These are phyloP conservation scores for Spisula solida DNA, from an alignment of 2,888 invertebrate species.

Conservation along the genomic window DNA sequence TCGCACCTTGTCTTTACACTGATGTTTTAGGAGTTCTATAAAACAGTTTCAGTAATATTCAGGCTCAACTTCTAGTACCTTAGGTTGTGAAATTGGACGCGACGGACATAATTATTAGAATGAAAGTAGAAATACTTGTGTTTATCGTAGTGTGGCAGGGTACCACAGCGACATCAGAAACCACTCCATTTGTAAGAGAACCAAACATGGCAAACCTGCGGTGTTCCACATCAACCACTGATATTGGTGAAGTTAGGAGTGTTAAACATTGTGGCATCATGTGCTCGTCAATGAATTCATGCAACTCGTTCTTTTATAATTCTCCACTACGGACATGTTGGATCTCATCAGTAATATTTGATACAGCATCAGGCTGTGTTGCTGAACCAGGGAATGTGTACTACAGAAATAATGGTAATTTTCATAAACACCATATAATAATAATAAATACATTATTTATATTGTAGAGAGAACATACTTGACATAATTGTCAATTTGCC, in stretches of 20 bases:
- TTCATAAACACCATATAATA: background rate
- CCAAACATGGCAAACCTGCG: background rate
- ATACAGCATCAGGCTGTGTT: background rate
- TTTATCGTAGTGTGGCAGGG: background rate
- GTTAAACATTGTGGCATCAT: background rate
- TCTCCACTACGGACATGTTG: background rate
- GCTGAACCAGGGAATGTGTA: background rate
- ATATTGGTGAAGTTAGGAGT: background rate
- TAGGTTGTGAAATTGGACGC: no score
- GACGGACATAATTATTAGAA: no score
- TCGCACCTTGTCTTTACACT: no score
- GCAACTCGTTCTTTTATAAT: slow-evolving; percentile 36
- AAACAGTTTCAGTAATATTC: no score
- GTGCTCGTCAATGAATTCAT: background rate
- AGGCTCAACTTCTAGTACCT: no score
- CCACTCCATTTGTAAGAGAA: background rate
- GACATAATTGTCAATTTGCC: no score
- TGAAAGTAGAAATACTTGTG: background rate
- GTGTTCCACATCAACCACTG: slow-evolving; percentile 16
- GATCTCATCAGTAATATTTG: background rate
- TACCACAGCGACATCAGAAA: background rate
- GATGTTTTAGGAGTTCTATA: no score
- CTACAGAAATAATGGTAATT: slow-evolving; percentile 17
- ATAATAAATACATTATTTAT: no score
- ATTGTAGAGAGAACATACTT: no score